Evolutionary conservation across 1,140 invertebrate species (phyloP), one percentile per base, ranked within the genome.

Genomic region (Maniola jurtina): DNA sequence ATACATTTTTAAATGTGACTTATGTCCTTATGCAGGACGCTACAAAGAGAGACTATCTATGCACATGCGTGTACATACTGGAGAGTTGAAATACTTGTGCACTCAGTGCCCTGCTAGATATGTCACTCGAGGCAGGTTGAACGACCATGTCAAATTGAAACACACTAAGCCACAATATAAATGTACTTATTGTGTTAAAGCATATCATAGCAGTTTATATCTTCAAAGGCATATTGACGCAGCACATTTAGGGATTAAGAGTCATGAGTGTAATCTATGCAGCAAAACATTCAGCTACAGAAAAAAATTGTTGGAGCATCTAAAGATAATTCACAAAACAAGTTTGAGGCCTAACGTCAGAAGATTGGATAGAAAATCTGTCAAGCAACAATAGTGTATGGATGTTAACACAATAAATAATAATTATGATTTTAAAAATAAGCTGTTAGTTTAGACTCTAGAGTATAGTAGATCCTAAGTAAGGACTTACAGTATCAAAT

Each of bases 281-380:
- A 88, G 86, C 0, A 92, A 92, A 70, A 87, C 90, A 2, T 93
- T 92, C 76, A 89, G 89, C 6, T 92, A 92, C 66, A 81, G 88
- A 47, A 86, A 90, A 70, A 81, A 90, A 61, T 91, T 92, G 75
- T 86, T 92, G 77, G 91, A 92, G 68, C 84, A 91, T 72, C 91
- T 25, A 4, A 25, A 25, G 4, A 25, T 25, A 25, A 25, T 25
- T 25, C 25, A 25, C 4, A 25, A 25, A 25, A 25, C 25, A 25
- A 25, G 25, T 4, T 25, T 25, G 25, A 25, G 25, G 4, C 25
- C 25, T 25, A 25, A 25, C 25, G 25, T 25, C 25, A 25, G 25
- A 25, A 25, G 25, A 25, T 25, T 25, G 25, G 25, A 25, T 25
- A 25, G 25, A 25, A 25, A 25, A 25, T 25, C 25, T 25, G 25